phyloP scores from a whole-genome alignment of 2,888 invertebrate species.

The Apodemia duryi region DNA sequence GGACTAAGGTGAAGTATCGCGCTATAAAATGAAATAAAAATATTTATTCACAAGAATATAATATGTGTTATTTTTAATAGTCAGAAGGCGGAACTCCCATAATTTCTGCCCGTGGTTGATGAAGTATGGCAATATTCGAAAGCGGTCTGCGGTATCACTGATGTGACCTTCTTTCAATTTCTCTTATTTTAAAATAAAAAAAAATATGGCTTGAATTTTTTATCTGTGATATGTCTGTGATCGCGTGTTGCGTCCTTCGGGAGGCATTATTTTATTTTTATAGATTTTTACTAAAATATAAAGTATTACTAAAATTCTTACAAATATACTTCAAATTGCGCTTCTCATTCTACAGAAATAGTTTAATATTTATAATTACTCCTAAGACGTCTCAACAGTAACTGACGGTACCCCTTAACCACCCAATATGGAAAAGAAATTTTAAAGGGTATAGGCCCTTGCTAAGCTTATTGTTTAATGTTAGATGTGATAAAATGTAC shows the following conservation, averaged over 20 bases:
- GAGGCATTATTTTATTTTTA: constrained; percentile 37
- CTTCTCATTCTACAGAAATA: constrained; percentile 32
- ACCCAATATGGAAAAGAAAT: constrained; percentile 61
- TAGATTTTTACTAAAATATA: constrained; percentile 24
- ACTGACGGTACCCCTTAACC: constrained; percentile 39
- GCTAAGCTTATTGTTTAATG: constrained; percentile 24
- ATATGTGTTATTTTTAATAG: too few relatives aligned
- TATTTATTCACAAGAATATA: too few relatives aligned
- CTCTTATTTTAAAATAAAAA: constrained; percentile 3
- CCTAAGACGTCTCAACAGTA: constrained; percentile 44
- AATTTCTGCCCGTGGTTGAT: neutral
- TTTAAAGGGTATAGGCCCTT: constrained; percentile 44
- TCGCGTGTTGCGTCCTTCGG: constrained; percentile 63
- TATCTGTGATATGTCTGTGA: constrained; percentile 60
- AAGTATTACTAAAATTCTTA: constrained; percentile 19
- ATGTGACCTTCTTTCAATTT: constrained; percentile 4
- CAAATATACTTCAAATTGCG: constrained; percentile 15
- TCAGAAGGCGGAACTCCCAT: too few relatives aligned
- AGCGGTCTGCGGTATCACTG: neutral
- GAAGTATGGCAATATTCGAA: neutral
- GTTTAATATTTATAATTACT: constrained; percentile 64
- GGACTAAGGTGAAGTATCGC: too few relatives aligned
- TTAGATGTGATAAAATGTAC: constrained; percentile 26
- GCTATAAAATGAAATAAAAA: too few relatives aligned
- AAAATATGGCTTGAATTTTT: constrained; percentile 31